Percentiles rank a stretch among this genome's conserved stretches.
Evolutionary conservation across 2,888 invertebrate genomes (phyloP).

Genomic region (Apoda limacodes): DNA sequence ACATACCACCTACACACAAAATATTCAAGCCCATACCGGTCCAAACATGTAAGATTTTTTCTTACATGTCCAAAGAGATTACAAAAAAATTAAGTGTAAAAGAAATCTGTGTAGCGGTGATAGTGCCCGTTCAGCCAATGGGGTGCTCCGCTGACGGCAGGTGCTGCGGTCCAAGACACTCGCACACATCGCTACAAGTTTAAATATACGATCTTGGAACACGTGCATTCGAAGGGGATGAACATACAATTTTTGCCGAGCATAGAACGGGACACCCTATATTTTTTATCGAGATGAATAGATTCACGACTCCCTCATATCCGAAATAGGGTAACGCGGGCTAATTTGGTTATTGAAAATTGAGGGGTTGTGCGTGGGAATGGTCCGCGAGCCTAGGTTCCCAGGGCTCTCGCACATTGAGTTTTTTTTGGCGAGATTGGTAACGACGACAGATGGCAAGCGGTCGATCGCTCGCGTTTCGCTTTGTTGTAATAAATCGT

Average conservation of each 20-base stretch:
- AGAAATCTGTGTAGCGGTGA: slow-evolving; percentile 70
- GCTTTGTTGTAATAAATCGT: slow-evolving; percentile 65
- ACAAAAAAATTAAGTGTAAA: slow-evolving; percentile 61
- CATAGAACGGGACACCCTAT: slow-evolving; percentile 40
- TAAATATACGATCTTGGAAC: slow-evolving; percentile 63
- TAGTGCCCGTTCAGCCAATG: slow-evolving; percentile 55
- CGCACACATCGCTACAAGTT: slow-evolving; percentile 48
- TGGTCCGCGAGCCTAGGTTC: slow-evolving; percentile 72
- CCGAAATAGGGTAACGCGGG: slow-evolving; percentile 71
- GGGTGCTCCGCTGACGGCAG: slow-evolving; percentile 60
- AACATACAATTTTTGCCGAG: slow-evolving; percentile 32
- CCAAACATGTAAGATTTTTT: slow-evolving; percentile 63
- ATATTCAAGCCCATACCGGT: slow-evolving; percentile 57
- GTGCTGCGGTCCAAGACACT: slow-evolving; percentile 46
- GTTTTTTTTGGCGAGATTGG: slow-evolving; percentile 65
- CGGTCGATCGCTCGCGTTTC: slow-evolving; percentile 59
- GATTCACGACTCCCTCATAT: slow-evolving; percentile 69
- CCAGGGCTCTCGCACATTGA: slow-evolving; percentile 72
- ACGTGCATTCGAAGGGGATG: slow-evolving; percentile 69
- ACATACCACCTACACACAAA: slow-evolving; percentile 65
- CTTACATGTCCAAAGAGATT: slow-evolving; percentile 53
- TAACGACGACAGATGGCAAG: slow-evolving; percentile 69
- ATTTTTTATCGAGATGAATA: slow-evolving; percentile 65
- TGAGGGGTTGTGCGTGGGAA: slow-evolving; percentile 77
- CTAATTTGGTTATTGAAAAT: slow-evolving; percentile 72